Conservation (phyloP, 1,140 invertebrate species). For the Hyles euphorbiae region DNA sequence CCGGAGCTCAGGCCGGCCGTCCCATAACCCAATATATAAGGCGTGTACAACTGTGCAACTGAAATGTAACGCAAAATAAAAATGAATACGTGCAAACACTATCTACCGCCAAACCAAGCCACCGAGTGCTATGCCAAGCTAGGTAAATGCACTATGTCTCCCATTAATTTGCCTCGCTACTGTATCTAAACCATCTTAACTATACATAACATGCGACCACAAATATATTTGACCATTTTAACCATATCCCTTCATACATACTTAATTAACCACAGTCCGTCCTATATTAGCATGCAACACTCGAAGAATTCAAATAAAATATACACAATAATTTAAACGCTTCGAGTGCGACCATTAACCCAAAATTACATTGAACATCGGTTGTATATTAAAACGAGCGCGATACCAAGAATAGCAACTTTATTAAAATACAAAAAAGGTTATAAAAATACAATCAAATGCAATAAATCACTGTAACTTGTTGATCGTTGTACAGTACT, state of each 20-base stretch:
- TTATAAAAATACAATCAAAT: slow-evolving; percentile 75
- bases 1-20: slow-evolving; percentile 56
- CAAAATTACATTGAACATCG: slow-evolving; percentile 4
- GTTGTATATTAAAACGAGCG: slow-evolving; percentile 48
- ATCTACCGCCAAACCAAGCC: slow-evolving; percentile 68
- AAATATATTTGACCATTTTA: slow-evolving; percentile 7
- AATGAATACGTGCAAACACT: slow-evolving; percentile 66
- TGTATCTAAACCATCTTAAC: slow-evolving; percentile 33
- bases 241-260: neutral
- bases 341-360: too few relatives aligned
- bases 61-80: slow-evolving; percentile 68
- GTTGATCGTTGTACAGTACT: slow-evolving; percentile 35
- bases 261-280: neutral
- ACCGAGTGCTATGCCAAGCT: slow-evolving; percentile 54
- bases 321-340: too few relatives aligned
- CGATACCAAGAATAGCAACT: slow-evolving; percentile 69
- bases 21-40: slow-evolving; percentile 72
- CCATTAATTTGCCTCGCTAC: slow-evolving; percentile 64
- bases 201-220: slow-evolving; percentile 31
- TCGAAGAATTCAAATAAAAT: too few relatives aligned
- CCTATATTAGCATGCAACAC: slow-evolving; percentile 2
- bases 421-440: slow-evolving; percentile 73
- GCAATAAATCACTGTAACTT: slow-evolving; percentile 70
- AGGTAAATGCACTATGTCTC: slow-evolving; percentile 74
- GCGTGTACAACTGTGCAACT: slow-evolving; percentile 72